These are phyloP conservation scores for Meloidogyne hapla DNA, from an alignment of 1,140 invertebrate species.

Conservation along the genomic window DNA sequence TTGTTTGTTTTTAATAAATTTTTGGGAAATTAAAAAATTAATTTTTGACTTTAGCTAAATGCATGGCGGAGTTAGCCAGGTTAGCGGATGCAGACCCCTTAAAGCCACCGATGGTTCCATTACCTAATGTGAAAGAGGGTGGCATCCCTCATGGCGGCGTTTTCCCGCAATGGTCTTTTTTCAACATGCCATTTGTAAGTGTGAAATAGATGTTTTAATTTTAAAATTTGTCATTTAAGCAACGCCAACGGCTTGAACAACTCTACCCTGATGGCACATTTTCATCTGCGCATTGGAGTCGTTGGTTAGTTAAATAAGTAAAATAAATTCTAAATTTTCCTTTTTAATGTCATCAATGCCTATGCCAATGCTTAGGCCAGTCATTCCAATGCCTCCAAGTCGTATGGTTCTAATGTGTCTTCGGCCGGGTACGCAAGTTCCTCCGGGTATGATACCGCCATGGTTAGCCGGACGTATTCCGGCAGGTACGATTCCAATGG, in stretches of 20 bases:
- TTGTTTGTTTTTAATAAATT: neutral
- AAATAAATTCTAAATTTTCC: neutral
- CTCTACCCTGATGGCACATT: conserved; percentile 21
- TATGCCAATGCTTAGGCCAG: conserved; percentile 7
- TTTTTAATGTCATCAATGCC: neutral
- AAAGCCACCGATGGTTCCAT: neutral
- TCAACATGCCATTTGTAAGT: conserved; percentile 9
- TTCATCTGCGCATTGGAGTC: neutral
- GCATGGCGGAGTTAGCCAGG: neutral
- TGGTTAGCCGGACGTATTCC: neutral
- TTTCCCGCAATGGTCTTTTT: conserved; percentile 9
- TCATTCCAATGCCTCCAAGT: neutral
- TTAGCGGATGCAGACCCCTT: neutral
- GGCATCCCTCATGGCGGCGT: neutral
- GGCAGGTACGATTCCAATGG: neutral
- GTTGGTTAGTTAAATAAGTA: neutral
- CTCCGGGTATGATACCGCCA: neutral
- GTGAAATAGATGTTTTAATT: neutral
- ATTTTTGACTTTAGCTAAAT: neutral
- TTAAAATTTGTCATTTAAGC: conserved; percentile 9
- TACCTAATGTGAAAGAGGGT: neutral
- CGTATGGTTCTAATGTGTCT: neutral
- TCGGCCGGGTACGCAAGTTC: no score
- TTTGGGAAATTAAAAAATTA: no score
- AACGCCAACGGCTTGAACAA: conserved; percentile 18